Evolutionary conservation across 2,888 invertebrate species (phyloP).

Genomic region (Dermolepida albohirtum): DNA sequence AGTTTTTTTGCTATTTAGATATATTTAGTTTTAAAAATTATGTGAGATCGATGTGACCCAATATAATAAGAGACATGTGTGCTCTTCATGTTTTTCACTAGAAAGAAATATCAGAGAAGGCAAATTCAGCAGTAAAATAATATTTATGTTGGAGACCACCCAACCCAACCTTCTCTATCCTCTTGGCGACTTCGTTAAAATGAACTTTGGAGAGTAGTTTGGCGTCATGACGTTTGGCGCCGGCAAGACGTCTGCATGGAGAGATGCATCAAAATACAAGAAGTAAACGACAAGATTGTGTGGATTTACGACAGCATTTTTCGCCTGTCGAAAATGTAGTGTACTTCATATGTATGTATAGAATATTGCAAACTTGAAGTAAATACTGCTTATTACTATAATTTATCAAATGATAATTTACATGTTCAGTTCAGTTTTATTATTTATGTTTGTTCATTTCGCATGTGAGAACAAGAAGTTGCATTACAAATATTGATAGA

Average conservation of each 20-base stretch:
- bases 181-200: slow-evolving; percentile 37
- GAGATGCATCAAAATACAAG: slow-evolving; percentile 47
- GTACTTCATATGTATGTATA: no score
- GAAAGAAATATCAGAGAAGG: slow-evolving; percentile 15
- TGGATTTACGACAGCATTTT: slow-evolving; percentile 42
- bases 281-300: slow-evolving; percentile 38
- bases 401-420: no score
- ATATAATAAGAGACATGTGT: slow-evolving; percentile 1
- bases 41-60: neutral
- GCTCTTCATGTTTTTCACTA: slow-evolving; percentile 23
- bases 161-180: slow-evolving; percentile 11
- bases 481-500: no score
- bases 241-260: slow-evolving; percentile 47
- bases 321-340: slow-evolving; percentile 9
- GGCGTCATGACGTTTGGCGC: slow-evolving; percentile 47
- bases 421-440: no score
- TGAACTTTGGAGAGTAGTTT: slow-evolving; percentile 43
- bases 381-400: no score
- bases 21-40: no score
- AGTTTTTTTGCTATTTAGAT: no score
- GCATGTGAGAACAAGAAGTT: no score
- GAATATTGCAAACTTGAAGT: no score
- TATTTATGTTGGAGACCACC: slow-evolving; percentile 33
- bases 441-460: no score
- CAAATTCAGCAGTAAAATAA: slow-evolving; percentile 29